phyloP scores from a whole-genome alignment of 2,888 invertebrate genomes.

The Adela reaumurella region DNA sequence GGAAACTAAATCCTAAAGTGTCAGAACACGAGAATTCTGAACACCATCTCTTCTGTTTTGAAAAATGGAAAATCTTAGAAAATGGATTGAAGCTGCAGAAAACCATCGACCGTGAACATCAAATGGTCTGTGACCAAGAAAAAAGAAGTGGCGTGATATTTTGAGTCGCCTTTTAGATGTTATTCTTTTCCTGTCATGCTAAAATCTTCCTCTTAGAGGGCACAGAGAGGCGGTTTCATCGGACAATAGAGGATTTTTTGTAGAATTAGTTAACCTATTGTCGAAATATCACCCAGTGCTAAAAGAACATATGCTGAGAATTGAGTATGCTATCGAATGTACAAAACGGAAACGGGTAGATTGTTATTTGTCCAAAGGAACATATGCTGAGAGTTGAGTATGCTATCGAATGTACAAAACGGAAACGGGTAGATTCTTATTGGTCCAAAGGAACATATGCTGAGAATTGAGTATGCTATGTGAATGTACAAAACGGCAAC shows the following conservation, averaged over 20 bases:
- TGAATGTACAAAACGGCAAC: conserved; percentile 2
- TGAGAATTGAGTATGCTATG: neutral
- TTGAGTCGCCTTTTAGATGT: conserved; percentile 5
- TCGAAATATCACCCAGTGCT: conserved; percentile 9
- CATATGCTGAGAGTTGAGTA: conserved; percentile 3
- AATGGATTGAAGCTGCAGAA: conserved; percentile 5
- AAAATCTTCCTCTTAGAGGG: conserved; percentile 8
- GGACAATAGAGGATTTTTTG: neutral
- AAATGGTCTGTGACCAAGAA: conserved; percentile 6
- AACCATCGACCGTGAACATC: neutral
- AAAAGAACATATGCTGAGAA: conserved; percentile 6
- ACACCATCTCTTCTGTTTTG: conserved; percentile 5
- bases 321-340: conserved; percentile 1
- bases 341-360: neutral
- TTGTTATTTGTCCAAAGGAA: conserved; percentile 8
- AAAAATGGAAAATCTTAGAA: conserved; percentile 9
- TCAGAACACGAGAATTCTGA: conserved; percentile 7
- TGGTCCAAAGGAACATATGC: conserved; percentile 7
- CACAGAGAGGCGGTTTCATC: conserved; percentile 6
- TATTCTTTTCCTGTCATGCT: conserved; percentile 4
- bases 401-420: conserved; percentile 1
- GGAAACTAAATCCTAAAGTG: conserved; percentile 10
- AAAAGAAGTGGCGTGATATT: conserved; percentile 5
- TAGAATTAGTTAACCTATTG: conserved; percentile 8
- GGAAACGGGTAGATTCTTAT: conserved; percentile 3